These are phyloP conservation scores for Acestrorhynchus altus DNA, from an alignment of 2,797 vertebrate genomes.

Conservation along the genomic window DNA sequence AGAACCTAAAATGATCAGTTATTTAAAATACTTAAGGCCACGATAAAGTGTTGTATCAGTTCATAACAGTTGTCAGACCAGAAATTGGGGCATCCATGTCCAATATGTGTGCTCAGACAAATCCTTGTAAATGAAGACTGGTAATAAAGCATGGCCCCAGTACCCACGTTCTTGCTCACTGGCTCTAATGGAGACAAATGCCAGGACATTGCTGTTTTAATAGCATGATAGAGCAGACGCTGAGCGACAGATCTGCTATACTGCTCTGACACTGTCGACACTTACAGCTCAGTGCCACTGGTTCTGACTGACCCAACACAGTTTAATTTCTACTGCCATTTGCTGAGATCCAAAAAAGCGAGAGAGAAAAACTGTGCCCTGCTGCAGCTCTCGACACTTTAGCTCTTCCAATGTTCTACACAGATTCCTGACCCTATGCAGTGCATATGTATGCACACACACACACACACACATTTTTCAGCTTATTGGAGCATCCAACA, in stretches of 20 bases:
- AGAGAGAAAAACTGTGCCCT: neutral
- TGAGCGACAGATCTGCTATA: neutral
- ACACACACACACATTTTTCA: neutral
- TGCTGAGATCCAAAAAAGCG: neutral
- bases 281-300: neutral
- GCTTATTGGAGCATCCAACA: too few relatives aligned
- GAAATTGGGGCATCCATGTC: neutral
- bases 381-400: neutral
- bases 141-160: constrained; percentile 35
- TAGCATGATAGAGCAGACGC: constrained; percentile 9
- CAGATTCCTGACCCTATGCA: neutral
- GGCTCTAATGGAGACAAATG: constrained; percentile 52
- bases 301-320: constrained; percentile 5
- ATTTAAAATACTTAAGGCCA: neutral
- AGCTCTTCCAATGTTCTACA: neutral
- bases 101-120: constrained; percentile 7
- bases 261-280: constrained; percentile 1
- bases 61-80: neutral
- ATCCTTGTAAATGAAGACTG: constrained; percentile 39
- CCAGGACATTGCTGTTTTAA: constrained; percentile 43
- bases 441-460: neutral
- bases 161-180: constrained; percentile 36
- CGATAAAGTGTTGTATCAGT: neutral
- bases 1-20: neutral
- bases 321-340: neutral